Conservation (phyloP, 2,113 vertebrate genomes). For the Cryptoleucopteryx plumbea region DNA sequence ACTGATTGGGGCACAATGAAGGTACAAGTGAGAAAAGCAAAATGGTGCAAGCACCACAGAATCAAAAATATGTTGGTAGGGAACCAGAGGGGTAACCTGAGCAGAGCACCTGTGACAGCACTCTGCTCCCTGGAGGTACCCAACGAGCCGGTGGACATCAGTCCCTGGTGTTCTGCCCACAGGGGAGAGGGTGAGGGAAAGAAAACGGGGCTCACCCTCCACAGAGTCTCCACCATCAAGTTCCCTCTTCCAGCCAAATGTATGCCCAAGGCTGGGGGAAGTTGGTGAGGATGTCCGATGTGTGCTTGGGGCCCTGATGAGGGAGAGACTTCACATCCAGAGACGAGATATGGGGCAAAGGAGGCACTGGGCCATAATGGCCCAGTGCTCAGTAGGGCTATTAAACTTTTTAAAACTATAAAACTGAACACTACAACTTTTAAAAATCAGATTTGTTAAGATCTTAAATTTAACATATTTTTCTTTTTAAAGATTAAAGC, state of each 20-base stretch:
- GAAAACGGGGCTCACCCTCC: not conserved
- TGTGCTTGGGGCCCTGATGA: not conserved
- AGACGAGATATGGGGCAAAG: not conserved
- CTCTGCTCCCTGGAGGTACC: not conserved
- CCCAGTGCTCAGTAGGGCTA: not conserved
- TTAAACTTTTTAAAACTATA: not conserved
- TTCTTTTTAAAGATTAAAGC: not conserved
- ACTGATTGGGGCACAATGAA: not conserved
- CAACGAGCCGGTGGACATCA: not conserved
- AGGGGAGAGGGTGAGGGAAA: not conserved
- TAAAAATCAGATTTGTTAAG: not conserved
- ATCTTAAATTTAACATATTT: not conserved
- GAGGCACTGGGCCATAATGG: not conserved
- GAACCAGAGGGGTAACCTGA: not conserved
- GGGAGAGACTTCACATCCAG: not conserved
- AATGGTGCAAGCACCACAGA: not conserved
- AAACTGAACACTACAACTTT: not conserved
- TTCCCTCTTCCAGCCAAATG: not conserved
- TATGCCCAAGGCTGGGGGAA: not conserved
- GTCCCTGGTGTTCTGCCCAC: not conserved
- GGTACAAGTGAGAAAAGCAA: not conserved
- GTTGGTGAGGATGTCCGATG: rapidly evolving
- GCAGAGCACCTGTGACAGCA: not conserved
- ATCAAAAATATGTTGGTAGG: not conserved
- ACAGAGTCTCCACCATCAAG: not conserved